phyloP scores from a whole-genome alignment of 2,113 vertebrate genomes.

The Leptocoma aspasia region DNA sequence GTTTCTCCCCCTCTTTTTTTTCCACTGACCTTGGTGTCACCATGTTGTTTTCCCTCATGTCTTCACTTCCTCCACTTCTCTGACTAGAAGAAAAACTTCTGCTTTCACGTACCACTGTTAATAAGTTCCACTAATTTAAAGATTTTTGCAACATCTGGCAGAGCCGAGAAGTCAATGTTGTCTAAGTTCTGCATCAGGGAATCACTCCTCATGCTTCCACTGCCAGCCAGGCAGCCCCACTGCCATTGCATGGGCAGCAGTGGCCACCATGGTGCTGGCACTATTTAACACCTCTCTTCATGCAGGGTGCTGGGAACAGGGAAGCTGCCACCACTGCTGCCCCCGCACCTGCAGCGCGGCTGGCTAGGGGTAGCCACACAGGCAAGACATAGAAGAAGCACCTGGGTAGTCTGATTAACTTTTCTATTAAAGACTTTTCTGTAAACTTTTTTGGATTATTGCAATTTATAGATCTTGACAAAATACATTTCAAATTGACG shows the following conservation, averaged over 20 bases:
- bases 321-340: neutral
- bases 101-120: neutral
- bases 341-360: accelerated
- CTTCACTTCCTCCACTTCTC: neutral
- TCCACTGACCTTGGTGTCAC: accelerated
- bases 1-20: neutral
- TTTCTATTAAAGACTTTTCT: neutral
- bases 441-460: neutral
- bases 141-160: neutral
- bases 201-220: accelerated
- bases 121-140: neutral
- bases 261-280: accelerated
- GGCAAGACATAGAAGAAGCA: neutral
- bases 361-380: neutral
- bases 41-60: neutral
- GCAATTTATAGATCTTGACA: neutral
- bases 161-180: accelerated
- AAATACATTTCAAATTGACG: neutral
- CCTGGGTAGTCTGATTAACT: neutral
- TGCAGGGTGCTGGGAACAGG: accelerated
- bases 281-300: neutral
- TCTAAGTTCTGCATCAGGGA: neutral
- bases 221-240: accelerated
- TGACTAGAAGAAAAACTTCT: neutral
- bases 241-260: neutral